phyloP scores from a whole-genome alignment of 1,140 invertebrate genomes.

The Formica exsecta region DNA sequence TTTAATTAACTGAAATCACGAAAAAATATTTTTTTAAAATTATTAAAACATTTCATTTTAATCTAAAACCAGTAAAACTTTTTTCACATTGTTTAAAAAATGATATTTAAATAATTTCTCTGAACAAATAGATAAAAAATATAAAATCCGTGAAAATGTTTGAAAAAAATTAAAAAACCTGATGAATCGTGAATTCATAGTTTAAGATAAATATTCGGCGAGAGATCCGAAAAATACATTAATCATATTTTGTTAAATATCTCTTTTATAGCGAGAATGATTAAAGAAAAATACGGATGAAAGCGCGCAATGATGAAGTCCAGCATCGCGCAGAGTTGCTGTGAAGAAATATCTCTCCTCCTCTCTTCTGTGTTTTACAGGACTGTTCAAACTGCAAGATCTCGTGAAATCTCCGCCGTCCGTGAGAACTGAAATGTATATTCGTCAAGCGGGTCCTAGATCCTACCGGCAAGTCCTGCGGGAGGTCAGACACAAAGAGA shows the following conservation, averaged over 20 bases:
- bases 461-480: conserved; percentile 93
- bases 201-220: neutral
- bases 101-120: neutral
- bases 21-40: neutral
- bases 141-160: neutral
- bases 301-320: neutral
- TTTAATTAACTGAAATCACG: neutral
- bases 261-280: neutral
- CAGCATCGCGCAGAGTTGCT: neutral
- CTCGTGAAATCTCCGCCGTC: conserved; percentile 91
- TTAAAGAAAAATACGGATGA: conserved; percentile 19
- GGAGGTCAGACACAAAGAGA: conserved; percentile 93
- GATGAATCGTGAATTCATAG: neutral
- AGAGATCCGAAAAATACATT: neutral
- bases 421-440: conserved; percentile 93
- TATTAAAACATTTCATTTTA: conserved; percentile 8
- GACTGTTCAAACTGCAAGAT: conserved; percentile 95
- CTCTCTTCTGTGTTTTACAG: conserved; percentile 86
- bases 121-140: too few species aligned
- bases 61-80: neutral
- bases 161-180: neutral
- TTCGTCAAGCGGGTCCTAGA: conserved; percentile 91
- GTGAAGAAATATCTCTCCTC: conserved; percentile 34
- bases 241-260: conserved; percentile 2
- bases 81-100: neutral